Percentiles rank a stretch among this genome's conserved stretches.
phyloP scores from a whole-genome alignment of 1,140 invertebrate species.

The Mamestra configurata region DNA sequence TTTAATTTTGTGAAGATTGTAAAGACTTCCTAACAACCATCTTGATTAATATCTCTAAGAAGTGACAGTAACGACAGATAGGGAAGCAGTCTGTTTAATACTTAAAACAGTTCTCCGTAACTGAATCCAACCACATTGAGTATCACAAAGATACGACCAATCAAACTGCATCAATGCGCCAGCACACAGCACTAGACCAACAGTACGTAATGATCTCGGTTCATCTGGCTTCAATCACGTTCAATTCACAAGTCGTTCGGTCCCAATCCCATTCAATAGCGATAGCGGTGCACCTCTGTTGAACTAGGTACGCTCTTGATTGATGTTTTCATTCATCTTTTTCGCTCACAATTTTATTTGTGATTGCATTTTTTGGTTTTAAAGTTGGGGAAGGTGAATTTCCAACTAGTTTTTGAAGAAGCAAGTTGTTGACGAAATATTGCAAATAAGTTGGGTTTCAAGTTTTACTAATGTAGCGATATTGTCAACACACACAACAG shows the following conservation, averaged over 20 bases:
- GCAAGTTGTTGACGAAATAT: not conserved
- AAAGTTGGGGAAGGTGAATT: not conserved
- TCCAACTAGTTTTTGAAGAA: not conserved
- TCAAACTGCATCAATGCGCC: constrained; percentile 34
- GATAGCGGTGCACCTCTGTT: constrained; percentile 43
- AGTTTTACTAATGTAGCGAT: not conserved
- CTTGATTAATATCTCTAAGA: not conserved
- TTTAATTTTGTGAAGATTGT: no score
- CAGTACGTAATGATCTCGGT: constrained; percentile 59
- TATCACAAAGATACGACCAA: constrained; percentile 35
- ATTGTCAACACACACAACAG: not conserved
- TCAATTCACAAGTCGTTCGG: constrained; percentile 49
- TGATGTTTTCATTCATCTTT: constrained; percentile 41
- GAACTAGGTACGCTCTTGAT: constrained; percentile 34
- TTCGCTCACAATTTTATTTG: constrained; percentile 33
- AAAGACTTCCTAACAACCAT: no score
- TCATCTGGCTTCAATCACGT: constrained; percentile 62
- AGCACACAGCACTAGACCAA: constrained; percentile 49
- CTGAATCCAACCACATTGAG: not conserved
- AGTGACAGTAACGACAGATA: not conserved
- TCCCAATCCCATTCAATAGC: constrained; percentile 51
- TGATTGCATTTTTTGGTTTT: not conserved
- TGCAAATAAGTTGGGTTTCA: not conserved
- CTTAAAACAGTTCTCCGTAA: not conserved
- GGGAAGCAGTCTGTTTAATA: no score